Evolutionary conservation across 2,113 vertebrate genomes (phyloP).

Genomic region (Cathartes aura): DNA sequence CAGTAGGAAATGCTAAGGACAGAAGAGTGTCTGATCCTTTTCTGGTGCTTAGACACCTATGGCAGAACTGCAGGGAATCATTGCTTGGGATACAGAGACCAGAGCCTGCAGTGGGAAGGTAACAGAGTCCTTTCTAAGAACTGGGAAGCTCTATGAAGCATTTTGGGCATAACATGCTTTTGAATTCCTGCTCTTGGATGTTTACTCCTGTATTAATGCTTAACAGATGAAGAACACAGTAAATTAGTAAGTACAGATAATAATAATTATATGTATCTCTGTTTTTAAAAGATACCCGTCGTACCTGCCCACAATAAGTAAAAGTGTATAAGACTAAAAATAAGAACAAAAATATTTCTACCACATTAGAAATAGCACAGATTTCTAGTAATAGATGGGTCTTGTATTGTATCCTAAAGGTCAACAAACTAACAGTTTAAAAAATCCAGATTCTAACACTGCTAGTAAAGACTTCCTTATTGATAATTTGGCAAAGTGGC

Average conservation of each 20-base stretch:
- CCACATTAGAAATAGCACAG: not conserved
- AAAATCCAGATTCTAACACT: not conserved
- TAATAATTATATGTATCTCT: not conserved
- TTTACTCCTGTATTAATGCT: not conserved
- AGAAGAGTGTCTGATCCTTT: not conserved
- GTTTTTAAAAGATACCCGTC: not conserved
- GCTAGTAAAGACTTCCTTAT: not conserved
- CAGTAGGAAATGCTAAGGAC: not conserved
- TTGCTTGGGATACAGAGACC: not conserved
- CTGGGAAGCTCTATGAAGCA: not conserved
- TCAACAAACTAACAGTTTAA: not conserved
- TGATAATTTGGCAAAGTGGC: slow-evolving; percentile 34
- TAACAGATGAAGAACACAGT: not conserved
- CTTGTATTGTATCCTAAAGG: not conserved
- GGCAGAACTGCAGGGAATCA: not conserved
- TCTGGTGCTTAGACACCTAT: not conserved
- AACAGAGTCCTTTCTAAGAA: not conserved
- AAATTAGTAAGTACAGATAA: not conserved
- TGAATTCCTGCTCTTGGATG: not conserved
- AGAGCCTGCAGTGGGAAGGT: not conserved
- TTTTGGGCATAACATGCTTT: not conserved
- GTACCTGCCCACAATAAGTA: not conserved
- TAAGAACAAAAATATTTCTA: not conserved
- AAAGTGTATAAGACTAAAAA: not conserved
- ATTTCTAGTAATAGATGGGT: not conserved